Percentiles rank a stretch among this genome's conserved stretches.
Evolutionary conservation across 2,888 invertebrate genomes (phyloP).

Genomic region (Allacma fusca): DNA sequence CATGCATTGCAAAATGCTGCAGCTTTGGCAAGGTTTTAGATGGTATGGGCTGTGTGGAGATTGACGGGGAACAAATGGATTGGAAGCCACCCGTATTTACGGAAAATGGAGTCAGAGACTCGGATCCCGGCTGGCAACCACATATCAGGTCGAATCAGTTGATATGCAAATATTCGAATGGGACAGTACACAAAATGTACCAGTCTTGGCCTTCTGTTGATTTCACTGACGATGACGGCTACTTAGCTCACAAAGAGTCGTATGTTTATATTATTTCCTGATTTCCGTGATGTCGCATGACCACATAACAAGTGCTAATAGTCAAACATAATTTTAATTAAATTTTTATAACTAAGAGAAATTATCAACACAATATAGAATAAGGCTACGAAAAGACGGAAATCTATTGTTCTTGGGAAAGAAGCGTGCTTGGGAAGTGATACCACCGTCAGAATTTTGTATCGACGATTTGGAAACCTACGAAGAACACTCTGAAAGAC

Average conservation of each 20-base stretch:
- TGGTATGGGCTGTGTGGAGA: not conserved
- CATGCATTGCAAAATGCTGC: conserved; percentile 40
- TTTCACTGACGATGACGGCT: not conserved
- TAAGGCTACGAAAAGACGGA: conserved; percentile 29
- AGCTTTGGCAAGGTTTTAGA: conserved; percentile 24
- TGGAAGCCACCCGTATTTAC: conserved; percentile 35
- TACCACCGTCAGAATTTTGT: conserved; percentile 24
- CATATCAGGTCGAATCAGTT: conserved; percentile 22
- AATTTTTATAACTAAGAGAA: too few species aligned
- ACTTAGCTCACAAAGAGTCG: not conserved
- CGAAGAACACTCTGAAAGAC: not conserved
- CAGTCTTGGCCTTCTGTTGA: conserved; percentile 17
- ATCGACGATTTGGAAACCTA: conserved; percentile 14
- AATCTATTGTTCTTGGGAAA: conserved; percentile 6
- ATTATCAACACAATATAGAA: not conserved
- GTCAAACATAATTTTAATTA: too few species aligned
- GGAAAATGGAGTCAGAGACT: not conserved
- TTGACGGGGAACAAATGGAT: not conserved
- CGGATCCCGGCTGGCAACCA: conserved; percentile 2
- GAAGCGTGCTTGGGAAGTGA: not conserved
- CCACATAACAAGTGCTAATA: too few species aligned
- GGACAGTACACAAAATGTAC: not conserved
- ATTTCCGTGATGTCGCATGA: too few species aligned
- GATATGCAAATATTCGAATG: conserved; percentile 27
- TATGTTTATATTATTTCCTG: too few species aligned